A percentile compares a stretch with the other conserved stretches of the same genome.
phyloP scores from a whole-genome alignment of 1,140 invertebrate species.

The Mesaphorura yosii region DNA sequence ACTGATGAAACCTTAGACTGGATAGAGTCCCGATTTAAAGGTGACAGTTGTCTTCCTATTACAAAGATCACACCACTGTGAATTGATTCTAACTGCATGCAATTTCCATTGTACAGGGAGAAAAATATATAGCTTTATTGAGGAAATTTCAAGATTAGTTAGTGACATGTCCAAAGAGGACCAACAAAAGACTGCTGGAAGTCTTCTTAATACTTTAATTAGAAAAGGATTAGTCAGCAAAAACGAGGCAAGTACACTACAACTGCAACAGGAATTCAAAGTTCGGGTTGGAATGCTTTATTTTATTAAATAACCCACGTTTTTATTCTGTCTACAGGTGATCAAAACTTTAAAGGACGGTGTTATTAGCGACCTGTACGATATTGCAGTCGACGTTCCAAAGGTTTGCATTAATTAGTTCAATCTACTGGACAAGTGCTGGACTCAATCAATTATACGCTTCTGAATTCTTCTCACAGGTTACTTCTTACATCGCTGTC shows the following conservation, averaged over 20 bases:
- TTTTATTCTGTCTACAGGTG: constrained; percentile 12
- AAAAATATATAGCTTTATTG: constrained; percentile 20
- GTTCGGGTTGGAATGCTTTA: no score
- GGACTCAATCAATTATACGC: not conserved
- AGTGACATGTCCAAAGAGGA: constrained; percentile 26
- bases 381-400: constrained; percentile 25
- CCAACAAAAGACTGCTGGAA: constrained; percentile 23
- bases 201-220: constrained; percentile 21
- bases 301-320: no score
- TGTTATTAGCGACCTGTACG: constrained; percentile 24
- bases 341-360: constrained; percentile 18
- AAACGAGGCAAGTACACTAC: constrained; percentile 6
- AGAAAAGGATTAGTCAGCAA: constrained; percentile 10
- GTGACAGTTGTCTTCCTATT: no score
- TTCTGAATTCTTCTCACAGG: not conserved
- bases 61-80: no score
- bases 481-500: constrained; percentile 16
- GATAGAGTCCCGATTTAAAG: constrained; percentile 22
- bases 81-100: not conserved
- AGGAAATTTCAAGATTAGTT: constrained; percentile 22
- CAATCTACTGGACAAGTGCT: not conserved
- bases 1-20: constrained; percentile 24
- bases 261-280: not conserved
- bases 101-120: not conserved
- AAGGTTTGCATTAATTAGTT: constrained; percentile 23